Conservation (phyloP, 2,888 invertebrate species). For the Artemia sinica region DNA sequence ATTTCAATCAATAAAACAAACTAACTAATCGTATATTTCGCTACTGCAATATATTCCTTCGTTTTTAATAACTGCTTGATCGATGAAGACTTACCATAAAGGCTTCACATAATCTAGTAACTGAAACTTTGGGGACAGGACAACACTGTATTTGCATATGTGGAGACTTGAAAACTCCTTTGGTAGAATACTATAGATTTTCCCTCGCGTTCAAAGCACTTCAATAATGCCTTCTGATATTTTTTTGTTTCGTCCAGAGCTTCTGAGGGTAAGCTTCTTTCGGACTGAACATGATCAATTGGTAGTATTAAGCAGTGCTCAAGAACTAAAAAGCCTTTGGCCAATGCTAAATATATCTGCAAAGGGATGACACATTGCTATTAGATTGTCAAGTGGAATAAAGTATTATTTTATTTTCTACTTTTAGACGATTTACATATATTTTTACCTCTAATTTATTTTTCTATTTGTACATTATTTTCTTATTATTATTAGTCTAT, state of each 20-base stretch:
- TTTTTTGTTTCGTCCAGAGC: slow-evolving; percentile 61
- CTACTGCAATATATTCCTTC: too few relatives aligned
- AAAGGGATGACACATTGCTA: slow-evolving; percentile 21
- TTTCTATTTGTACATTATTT: too few relatives aligned
- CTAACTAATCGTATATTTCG: neutral
- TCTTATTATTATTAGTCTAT: too few relatives aligned
- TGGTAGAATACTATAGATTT: slow-evolving; percentile 74
- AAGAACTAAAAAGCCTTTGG: slow-evolving; percentile 65
- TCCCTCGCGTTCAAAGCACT: slow-evolving; percentile 46
- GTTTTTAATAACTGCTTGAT: slow-evolving; percentile 25
- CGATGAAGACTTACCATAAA: slow-evolving; percentile 42
- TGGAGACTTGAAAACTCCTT: slow-evolving; percentile 73
- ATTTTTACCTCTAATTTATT: too few relatives aligned
- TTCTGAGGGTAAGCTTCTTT: slow-evolving; percentile 46
- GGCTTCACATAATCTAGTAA: slow-evolving; percentile 46
- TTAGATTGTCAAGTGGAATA: too few relatives aligned
- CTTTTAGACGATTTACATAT: too few relatives aligned
- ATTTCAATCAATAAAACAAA: slow-evolving; percentile 6
- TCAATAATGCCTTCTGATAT: slow-evolving; percentile 36
- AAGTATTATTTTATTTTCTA: too few relatives aligned
- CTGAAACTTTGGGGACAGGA: slow-evolving; percentile 47
- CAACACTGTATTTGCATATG: slow-evolving; percentile 83
- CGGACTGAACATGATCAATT: slow-evolving; percentile 67
- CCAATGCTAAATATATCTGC: slow-evolving; percentile 65
- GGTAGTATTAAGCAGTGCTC: slow-evolving; percentile 81